A percentile compares a stretch with the other conserved stretches of the same genome.
Evolutionary conservation across 2,888 invertebrate genomes (phyloP).

Genomic region (Atherix ibis): DNA sequence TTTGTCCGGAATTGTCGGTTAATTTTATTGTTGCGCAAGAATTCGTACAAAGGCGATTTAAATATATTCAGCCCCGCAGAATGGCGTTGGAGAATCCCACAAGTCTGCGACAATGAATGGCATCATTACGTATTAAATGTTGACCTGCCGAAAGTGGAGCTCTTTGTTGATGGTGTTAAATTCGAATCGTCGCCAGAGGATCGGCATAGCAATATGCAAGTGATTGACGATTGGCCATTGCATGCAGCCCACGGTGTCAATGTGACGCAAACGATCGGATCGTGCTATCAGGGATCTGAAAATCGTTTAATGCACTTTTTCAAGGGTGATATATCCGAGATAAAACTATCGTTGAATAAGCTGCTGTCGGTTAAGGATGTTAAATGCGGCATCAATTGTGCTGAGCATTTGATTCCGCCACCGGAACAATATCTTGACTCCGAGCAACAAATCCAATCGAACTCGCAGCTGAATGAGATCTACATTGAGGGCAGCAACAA

Average conservation of each 20-base stretch:
- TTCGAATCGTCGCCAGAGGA: constrained; percentile 32
- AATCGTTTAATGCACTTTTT: constrained; percentile 68
- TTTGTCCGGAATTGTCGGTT: constrained; percentile 95
- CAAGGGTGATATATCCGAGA: constrained; percentile 31
- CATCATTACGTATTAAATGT: constrained; percentile 94
- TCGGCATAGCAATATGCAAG: constrained; percentile 73
- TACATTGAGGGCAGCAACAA: constrained; percentile 84
- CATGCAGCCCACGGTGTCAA: constrained; percentile 89
- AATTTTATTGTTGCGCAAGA: constrained; percentile 76
- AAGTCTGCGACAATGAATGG: constrained; percentile 97
- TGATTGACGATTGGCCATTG: constrained; percentile 98
- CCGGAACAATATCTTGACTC: constrained; percentile 58
- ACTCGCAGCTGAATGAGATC: constrained; percentile 51
- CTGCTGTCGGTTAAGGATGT: constrained; percentile 23
- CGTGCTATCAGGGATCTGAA: constrained; percentile 95
- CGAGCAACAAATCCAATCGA: constrained; percentile 60
- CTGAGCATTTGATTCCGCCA: constrained; percentile 35
- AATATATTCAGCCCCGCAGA: constrained; percentile 95
- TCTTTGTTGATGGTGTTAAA: constrained; percentile 69
- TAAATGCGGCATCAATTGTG: constrained; percentile 28
- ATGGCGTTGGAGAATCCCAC: constrained; percentile 94
- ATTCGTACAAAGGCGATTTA: constrained; percentile 82
- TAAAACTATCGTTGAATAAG: constrained; percentile 22
- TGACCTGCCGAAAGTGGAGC: constrained; percentile 75
- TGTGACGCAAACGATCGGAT: constrained; percentile 87